Evolutionary conservation across 53 echinoderm and acorn worm genomes (phyloP).

Genomic region (Echinometra lucunter): DNA sequence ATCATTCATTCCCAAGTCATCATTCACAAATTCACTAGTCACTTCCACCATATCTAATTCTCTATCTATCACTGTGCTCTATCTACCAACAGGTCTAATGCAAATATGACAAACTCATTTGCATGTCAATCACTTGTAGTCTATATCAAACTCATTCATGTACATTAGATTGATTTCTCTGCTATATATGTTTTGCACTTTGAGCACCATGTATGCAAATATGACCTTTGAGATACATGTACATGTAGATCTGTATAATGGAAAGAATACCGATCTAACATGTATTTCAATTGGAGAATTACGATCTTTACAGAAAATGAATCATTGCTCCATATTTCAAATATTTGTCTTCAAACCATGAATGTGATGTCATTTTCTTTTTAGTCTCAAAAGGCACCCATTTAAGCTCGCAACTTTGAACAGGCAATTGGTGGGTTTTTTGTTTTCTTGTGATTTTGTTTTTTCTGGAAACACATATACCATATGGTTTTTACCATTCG

Average conservation of each 20-base stretch:
- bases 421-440: too few relatives aligned
- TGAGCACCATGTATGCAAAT: constrained; percentile 23
- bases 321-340: not conserved
- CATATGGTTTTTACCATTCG: too few relatives aligned
- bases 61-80: not conserved
- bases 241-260: too few relatives aligned
- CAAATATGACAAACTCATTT: constrained; percentile 38
- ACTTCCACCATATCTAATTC: not conserved
- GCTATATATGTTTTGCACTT: not conserved
- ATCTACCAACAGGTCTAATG: not conserved
- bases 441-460: too few relatives aligned
- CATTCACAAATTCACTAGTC: not conserved
- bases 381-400: not conserved
- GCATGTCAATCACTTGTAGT: not conserved
- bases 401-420: not conserved
- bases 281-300: not conserved
- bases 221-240: constrained; percentile 2
- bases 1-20: not conserved
- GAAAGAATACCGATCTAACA: not conserved
- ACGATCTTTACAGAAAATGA: not conserved
- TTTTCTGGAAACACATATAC: too few relatives aligned
- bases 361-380: not conserved
- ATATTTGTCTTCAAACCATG: not conserved
- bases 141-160: constrained; percentile 17
- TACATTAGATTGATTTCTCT: not conserved